phyloP scores from a whole-genome alignment of 2,888 invertebrate genomes.

The Phortica okadai region DNA sequence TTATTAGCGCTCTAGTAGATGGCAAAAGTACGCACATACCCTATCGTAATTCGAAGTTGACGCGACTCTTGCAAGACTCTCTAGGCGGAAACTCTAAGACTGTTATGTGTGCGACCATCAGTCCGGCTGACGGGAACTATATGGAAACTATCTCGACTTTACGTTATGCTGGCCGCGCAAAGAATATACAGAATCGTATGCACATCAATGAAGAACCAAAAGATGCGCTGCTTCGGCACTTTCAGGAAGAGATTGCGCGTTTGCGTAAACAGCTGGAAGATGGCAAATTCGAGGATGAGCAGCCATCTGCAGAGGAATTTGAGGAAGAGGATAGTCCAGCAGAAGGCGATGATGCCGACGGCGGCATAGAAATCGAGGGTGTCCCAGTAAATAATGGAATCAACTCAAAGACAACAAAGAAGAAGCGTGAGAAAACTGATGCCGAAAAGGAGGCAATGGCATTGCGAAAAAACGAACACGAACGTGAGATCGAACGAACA shows the following conservation, averaged over 20 bases:
- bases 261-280: slow-evolving; percentile 91
- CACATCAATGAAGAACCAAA: slow-evolving; percentile 98
- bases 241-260: slow-evolving; percentile 97
- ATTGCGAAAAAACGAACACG: slow-evolving; percentile 82
- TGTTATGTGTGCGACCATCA: slow-evolving; percentile 96
- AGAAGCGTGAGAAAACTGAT: slow-evolving; percentile 77
- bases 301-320: slow-evolving; percentile 62
- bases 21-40: slow-evolving; percentile 98
- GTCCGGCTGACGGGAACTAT: slow-evolving; percentile 97
- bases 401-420: slow-evolving; percentile 77
- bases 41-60: slow-evolving; percentile 98
- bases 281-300: slow-evolving; percentile 76
- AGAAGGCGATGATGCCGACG: slow-evolving; percentile 73
- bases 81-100: slow-evolving; percentile 97
- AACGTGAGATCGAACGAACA: slow-evolving; percentile 86
- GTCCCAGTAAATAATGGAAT: slow-evolving; percentile 77
- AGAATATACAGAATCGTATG: slow-evolving; percentile 97
- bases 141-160: slow-evolving; percentile 98
- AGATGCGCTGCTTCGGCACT: slow-evolving; percentile 95
- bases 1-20: slow-evolving; percentile 98
- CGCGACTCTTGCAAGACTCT: slow-evolving; percentile 95
- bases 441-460: slow-evolving; percentile 83
- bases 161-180: slow-evolving; percentile 97
- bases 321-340: slow-evolving; percentile 63
- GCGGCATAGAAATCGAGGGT: slow-evolving; percentile 70